These are phyloP conservation scores for Lepidurus packardi DNA, from an alignment of 1,140 invertebrate genomes.

Conservation along the genomic window DNA sequence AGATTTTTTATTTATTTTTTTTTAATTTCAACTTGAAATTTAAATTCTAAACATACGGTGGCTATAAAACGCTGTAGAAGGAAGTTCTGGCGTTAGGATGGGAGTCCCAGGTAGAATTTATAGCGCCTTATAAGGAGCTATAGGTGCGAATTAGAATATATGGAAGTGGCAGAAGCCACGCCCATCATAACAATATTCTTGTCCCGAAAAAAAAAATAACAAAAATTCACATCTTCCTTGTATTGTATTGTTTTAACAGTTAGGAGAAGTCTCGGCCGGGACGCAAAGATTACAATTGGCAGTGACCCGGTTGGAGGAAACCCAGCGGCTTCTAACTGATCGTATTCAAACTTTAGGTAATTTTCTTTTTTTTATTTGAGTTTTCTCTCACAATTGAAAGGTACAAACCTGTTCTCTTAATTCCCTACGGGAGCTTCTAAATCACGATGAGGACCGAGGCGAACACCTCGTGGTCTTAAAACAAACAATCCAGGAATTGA, in stretches of 20 bases:
- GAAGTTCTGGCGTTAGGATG: neutral
- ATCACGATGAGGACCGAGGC: neutral
- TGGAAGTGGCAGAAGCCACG: neutral
- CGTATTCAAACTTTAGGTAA: slow-evolving; percentile 31
- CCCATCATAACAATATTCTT: slow-evolving; percentile 5
- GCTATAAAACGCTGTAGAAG: neutral
- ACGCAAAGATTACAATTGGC: slow-evolving; percentile 31
- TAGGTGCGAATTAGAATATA: slow-evolving; percentile 12
- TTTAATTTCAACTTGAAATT: neutral
- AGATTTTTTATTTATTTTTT: neutral
- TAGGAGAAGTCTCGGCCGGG: slow-evolving; percentile 26
- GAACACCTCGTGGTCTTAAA: neutral
- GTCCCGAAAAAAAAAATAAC: neutral
- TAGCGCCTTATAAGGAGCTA: neutral
- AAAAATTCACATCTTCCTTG: neutral
- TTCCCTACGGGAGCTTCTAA: neutral
- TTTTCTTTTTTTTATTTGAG: neutral
- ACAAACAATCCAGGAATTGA: neutral
- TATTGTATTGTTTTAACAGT: slow-evolving; percentile 1
- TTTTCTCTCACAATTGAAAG: neutral
- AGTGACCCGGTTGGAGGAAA: slow-evolving; percentile 29
- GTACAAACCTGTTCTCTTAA: neutral
- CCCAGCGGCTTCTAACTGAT: slow-evolving; percentile 27
- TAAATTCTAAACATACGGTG: neutral
- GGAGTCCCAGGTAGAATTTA: slow-evolving; percentile 3